Percentiles rank a stretch among this genome's conserved stretches.
Evolutionary conservation across 2,113 vertebrate species (phyloP).

Genomic region (Brienomyrus brachyistius): DNA sequence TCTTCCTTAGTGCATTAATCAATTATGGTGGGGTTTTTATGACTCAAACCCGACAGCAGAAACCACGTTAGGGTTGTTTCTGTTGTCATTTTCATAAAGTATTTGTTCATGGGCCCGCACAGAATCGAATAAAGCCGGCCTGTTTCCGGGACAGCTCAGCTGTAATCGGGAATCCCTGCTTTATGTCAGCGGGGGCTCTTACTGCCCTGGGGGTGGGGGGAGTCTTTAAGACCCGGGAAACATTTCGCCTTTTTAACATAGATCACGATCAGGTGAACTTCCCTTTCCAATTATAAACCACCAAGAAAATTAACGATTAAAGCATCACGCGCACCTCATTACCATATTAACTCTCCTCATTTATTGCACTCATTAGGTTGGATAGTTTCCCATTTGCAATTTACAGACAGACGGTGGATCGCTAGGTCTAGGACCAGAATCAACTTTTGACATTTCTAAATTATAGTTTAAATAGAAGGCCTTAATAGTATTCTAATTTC

Average conservation of each 20-base stretch:
- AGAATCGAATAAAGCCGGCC: neutral
- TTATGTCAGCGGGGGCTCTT: conserved; percentile 15
- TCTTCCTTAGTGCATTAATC: neutral
- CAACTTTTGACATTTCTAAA: neutral
- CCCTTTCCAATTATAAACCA: neutral
- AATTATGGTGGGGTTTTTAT: neutral
- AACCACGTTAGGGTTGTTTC: neutral
- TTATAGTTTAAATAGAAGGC: neutral
- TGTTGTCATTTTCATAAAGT: neutral
- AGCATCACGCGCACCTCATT: neutral
- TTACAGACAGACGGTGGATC: neutral
- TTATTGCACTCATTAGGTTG: neutral
- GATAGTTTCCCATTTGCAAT: neutral
- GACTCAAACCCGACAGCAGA: neutral
- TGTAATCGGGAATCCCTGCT: conserved; percentile 41
- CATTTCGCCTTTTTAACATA: neutral
- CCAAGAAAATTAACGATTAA: neutral
- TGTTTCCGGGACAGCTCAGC: conserved; percentile 11
- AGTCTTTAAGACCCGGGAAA: neutral
- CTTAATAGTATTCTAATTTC: neutral
- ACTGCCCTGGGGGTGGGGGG: neutral
- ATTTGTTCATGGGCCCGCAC: neutral
- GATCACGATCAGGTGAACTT: neutral
- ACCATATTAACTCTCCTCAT: neutral
- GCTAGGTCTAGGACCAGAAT: neutral